A percentile compares a stretch with the other conserved stretches of the same genome.
These are phyloP conservation scores for Athripsodes cinereus DNA, from an alignment of 2,888 invertebrate genomes.

Conservation along the genomic window DNA sequence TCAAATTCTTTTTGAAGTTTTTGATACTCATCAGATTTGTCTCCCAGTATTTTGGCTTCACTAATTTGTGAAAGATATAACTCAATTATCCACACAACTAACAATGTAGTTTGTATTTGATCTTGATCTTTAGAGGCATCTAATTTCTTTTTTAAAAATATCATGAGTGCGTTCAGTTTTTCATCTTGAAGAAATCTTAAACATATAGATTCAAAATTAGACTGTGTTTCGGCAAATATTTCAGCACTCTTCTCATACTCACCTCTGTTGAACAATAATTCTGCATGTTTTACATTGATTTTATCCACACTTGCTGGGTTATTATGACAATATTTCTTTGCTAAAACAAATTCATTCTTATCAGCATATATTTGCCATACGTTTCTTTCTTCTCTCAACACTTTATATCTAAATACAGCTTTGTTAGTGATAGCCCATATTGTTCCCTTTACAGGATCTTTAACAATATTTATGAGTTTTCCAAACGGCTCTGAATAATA, in stretches of 20 bases:
- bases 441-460: conserved; percentile 69
- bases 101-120: conserved; percentile 84
- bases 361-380: conserved; percentile 87
- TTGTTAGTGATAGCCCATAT: conserved; percentile 86
- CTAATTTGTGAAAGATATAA: conserved; percentile 86
- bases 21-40: conserved; percentile 44
- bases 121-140: conserved; percentile 66
- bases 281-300: conserved; percentile 84
- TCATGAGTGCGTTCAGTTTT: conserved; percentile 79
- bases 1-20: conserved; percentile 72
- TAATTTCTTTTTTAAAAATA: conserved; percentile 79
- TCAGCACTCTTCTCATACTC: conserved; percentile 79
- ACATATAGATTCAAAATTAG: conserved; percentile 91
- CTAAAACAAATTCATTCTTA: conserved; percentile 77
- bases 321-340: conserved; percentile 75
- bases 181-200: conserved; percentile 81
- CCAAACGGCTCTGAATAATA: conserved; percentile 75
- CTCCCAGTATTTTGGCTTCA: conserved; percentile 43
- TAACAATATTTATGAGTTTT: conserved; percentile 69
- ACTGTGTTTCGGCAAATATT: conserved; percentile 83
- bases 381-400: conserved; percentile 76
- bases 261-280: conserved; percentile 70
- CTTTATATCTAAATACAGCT: conserved; percentile 78
- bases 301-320: conserved; percentile 78
- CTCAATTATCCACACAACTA: conserved; percentile 93